Evolutionary conservation across 2,888 invertebrate species (phyloP), one percentile per base, ranked within the genome.

Genomic region (Chironomus riparius): DNA sequence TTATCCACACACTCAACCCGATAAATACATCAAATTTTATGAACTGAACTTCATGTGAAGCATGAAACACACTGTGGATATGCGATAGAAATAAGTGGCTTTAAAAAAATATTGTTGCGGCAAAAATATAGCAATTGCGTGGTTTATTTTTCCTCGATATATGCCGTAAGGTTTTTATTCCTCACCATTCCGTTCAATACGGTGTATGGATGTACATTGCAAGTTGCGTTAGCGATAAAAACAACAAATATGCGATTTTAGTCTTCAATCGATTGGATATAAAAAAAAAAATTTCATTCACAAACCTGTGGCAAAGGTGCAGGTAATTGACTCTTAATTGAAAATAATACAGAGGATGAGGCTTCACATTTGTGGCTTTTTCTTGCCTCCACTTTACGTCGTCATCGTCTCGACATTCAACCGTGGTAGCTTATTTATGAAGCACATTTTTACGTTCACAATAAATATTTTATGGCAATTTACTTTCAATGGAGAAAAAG

Each of bases 391-490:
- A 18, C 56, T 50, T 50, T 50, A 5, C 13, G 5, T 50, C 50
- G 13, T 50, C 10, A 56, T n/a, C 65, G 65, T 65, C 65, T 24
- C 65, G 65, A 65, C 65, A 24, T 65, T 50, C n/a, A n/a, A 28
- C 28, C 28, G 28, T 28, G 5, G 28, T n/a, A 50, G 56, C 15
- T 65, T 21, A 65, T 65, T 65, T 65, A 65, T 65, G 65, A 47
- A 68, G 68, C 38, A 38, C 68, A 68, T 68, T 68, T 68, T 68
- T 68, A 68, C 68, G 68, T 28, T 68, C 15, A 47, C 68, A 68
- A 68, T 68, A 68, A 68, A 68, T 68, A 68, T 68, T 68, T 68
- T 68, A 68, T 68, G 47, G 38, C 68, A 68, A 68, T 68, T 68
- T 65, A 18, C 65, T 22, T 68, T 47, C 65, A 24, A 65, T 56